These are phyloP conservation scores for Himalopsyche tibetana DNA, from an alignment of 2,888 invertebrate genomes.

Conservation along the genomic window DNA sequence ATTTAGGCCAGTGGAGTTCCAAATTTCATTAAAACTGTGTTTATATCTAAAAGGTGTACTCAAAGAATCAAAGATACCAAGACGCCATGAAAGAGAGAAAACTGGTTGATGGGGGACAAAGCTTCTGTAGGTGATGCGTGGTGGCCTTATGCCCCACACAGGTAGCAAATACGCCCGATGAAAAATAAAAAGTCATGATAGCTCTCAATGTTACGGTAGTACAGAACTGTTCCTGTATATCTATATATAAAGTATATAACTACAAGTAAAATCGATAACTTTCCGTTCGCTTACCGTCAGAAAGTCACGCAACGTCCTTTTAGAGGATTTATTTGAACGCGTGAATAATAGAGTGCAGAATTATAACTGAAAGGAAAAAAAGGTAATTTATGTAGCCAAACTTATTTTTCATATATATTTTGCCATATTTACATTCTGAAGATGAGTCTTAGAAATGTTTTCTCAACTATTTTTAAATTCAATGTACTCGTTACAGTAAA, in stretches of 20 bases:
- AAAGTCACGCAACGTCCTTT: constrained; percentile 18
- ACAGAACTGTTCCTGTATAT: background rate
- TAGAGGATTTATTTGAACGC: constrained; percentile 17
- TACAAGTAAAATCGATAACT: background rate
- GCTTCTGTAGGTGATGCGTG: too few species aligned
- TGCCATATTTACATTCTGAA: background rate
- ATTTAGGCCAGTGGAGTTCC: too few species aligned
- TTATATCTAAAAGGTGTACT: too few species aligned
- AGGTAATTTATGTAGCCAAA: background rate
- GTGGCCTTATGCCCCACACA: too few species aligned
- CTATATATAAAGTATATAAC: background rate
- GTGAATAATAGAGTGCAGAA: constrained; percentile 32
- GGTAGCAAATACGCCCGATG: too few species aligned
- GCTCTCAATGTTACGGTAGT: too few species aligned
- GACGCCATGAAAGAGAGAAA: too few species aligned
- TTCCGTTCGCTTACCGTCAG: background rate
- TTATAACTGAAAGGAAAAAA: background rate
- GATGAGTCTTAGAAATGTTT: background rate
- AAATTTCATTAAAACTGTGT: too few species aligned
- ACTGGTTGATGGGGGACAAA: too few species aligned
- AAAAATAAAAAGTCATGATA: too few species aligned
- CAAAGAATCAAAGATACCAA: too few species aligned
- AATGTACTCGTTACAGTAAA: background rate
- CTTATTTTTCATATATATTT: background rate
- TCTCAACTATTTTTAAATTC: background rate